Evolutionary conservation across 2,797 vertebrate genomes (phyloP).

Genomic region (Gobio occitaniae): DNA sequence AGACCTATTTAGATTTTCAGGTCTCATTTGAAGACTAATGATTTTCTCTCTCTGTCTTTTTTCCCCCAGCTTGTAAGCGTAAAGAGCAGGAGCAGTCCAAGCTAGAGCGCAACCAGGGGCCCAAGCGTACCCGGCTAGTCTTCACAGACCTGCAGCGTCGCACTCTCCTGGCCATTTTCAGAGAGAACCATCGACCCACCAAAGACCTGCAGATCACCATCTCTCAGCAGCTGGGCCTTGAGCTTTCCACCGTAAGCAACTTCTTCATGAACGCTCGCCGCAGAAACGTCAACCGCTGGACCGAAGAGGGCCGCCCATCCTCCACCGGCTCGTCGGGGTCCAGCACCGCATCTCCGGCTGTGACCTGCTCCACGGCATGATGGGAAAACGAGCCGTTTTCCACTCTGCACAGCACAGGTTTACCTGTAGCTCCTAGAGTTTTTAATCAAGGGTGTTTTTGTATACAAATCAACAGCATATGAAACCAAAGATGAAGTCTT

Average conservation of each 20-base stretch:
- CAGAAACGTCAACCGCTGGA: slow-evolving; percentile 87
- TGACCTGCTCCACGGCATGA: slow-evolving; percentile 87
- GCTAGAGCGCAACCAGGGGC: slow-evolving; percentile 85
- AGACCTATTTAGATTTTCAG: not conserved
- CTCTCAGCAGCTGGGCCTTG: slow-evolving; percentile 87
- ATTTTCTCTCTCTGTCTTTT: slow-evolving; percentile 33
- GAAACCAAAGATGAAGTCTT: slow-evolving; percentile 64
- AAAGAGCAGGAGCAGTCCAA: slow-evolving; percentile 88
- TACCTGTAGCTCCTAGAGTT: slow-evolving; percentile 49
- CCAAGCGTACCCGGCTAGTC: slow-evolving; percentile 85
- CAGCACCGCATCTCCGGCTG: slow-evolving; percentile 79
- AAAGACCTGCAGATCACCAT: slow-evolving; percentile 89
- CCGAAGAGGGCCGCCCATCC: slow-evolving; percentile 84
- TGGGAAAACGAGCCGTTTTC: slow-evolving; percentile 44
- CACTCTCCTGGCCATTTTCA: slow-evolving; percentile 86
- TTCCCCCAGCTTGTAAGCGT: slow-evolving; percentile 83
- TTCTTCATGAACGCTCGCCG: slow-evolving; percentile 92
- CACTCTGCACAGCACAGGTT: slow-evolving; percentile 40
- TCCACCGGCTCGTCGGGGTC: slow-evolving; percentile 83
- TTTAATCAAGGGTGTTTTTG: slow-evolving; percentile 57
- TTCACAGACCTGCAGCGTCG: slow-evolving; percentile 89
- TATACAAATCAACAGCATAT: slow-evolving; percentile 58
- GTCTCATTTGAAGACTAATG: not conserved
- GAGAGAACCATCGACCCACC: slow-evolving; percentile 86
- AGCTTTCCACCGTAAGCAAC: slow-evolving; percentile 88